Evolutionary conservation across 1,140 invertebrate species (phyloP).

Genomic region (Papilio glaucus): DNA sequence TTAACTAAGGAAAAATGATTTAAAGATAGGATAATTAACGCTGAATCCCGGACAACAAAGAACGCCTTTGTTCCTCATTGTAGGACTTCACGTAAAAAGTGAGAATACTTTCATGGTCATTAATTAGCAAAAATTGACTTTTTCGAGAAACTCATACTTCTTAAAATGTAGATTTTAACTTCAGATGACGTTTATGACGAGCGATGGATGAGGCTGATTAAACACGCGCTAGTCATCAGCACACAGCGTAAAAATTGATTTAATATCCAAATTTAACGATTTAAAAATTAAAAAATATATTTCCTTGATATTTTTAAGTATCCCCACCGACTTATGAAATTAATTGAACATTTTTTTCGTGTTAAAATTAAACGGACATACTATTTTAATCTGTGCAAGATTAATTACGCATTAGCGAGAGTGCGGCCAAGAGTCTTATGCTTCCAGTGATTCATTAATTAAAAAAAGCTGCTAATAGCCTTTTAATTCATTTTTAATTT

Average conservation of each 20-base stretch:
- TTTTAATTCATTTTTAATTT: background rate
- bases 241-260: too few relatives aligned
- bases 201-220: background rate
- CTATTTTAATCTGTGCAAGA: conserved; percentile 19
- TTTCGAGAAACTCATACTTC: background rate
- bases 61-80: conserved; percentile 21
- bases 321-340: background rate
- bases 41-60: conserved; percentile 26
- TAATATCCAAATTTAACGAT: too few relatives aligned
- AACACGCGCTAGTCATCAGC: background rate
- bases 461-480: background rate
- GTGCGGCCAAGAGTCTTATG: background rate
- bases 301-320: background rate
- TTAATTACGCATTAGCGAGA: conserved; percentile 33
- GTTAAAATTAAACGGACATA: conserved; percentile 21
- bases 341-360: conserved; percentile 6
- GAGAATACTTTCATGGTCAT: conserved; percentile 21
- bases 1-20: conserved; percentile 57
- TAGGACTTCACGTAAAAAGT: conserved; percentile 27
- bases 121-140: conserved; percentile 32
- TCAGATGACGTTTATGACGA: background rate
- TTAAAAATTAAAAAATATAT: background rate
- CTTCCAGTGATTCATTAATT: conserved; percentile 12
- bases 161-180: conserved; percentile 11
- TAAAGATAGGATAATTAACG: conserved; percentile 53